Evolutionary conservation across 2,113 vertebrate species (phyloP).

Genomic region (Indri indri): DNA sequence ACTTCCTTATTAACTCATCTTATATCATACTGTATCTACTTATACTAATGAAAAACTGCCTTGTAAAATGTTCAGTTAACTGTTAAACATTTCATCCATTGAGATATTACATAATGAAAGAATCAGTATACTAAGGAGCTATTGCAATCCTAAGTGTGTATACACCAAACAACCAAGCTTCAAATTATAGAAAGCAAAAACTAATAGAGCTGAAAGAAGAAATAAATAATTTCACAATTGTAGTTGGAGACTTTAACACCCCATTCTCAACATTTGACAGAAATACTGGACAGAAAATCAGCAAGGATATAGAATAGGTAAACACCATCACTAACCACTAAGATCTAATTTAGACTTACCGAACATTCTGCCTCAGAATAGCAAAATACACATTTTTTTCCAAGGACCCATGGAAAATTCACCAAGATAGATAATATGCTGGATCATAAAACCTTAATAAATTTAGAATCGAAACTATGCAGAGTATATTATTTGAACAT

Average conservation of each 20-base stretch:
- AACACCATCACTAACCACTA: neutral
- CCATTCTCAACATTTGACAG: neutral
- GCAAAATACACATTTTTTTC: neutral
- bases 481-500: neutral
- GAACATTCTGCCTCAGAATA: neutral
- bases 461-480: neutral
- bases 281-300: neutral
- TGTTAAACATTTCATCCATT: neutral
- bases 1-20: too few species aligned
- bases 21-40: neutral
- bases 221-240: neutral
- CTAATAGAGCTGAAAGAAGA: neutral
- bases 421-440: neutral
- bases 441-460: neutral
- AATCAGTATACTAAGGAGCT: neutral
- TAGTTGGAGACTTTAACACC: neutral
- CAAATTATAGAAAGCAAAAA: neutral
- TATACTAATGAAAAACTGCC: neutral
- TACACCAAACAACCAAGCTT: neutral
- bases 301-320: neutral
- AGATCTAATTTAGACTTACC: neutral
- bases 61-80: neutral
- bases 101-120: neutral
- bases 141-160: neutral
- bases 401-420: neutral